Conservation (phyloP, 1,140 invertebrate species). For the Trypoxylus dichotomus region DNA sequence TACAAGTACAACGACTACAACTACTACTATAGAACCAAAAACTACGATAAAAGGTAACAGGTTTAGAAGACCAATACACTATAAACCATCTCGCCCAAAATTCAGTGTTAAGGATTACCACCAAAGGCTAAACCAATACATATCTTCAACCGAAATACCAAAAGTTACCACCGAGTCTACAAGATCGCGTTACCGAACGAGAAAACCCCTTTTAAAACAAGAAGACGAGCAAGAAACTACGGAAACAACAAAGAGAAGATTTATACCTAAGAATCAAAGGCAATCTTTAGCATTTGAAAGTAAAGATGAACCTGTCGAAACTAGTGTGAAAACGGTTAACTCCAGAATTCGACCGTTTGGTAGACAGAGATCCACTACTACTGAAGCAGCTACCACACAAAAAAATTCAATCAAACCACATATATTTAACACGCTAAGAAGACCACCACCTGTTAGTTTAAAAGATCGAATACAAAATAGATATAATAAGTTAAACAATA, state of each 20-base stretch:
- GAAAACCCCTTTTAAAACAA: slow-evolving; percentile 32
- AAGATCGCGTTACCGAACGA: slow-evolving; percentile 32
- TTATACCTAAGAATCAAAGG: slow-evolving; percentile 49
- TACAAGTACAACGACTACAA: slow-evolving; percentile 50
- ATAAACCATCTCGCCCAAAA: slow-evolving; percentile 54
- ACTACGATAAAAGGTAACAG: slow-evolving; percentile 50
- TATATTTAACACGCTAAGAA: slow-evolving; percentile 45
- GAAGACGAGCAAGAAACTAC: slow-evolving; percentile 31
- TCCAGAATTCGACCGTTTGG: slow-evolving; percentile 49
- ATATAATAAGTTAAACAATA: slow-evolving; percentile 36
- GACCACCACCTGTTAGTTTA: slow-evolving; percentile 44
- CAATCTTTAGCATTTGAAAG: slow-evolving; percentile 35
- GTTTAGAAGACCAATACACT: slow-evolving; percentile 48
- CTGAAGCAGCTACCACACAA: slow-evolving; percentile 29
- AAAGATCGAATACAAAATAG: slow-evolving; percentile 44
- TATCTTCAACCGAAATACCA: slow-evolving; percentile 57
- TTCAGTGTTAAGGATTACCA: slow-evolving; percentile 66
- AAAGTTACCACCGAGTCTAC: slow-evolving; percentile 51
- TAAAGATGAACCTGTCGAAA: slow-evolving; percentile 38
- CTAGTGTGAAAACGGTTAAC: slow-evolving; percentile 43
- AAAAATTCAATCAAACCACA: slow-evolving; percentile 50
- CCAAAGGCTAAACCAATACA: slow-evolving; percentile 52
- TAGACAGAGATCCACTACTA: slow-evolving; percentile 40
- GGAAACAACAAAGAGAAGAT: slow-evolving; percentile 35
- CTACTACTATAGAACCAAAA: slow-evolving; percentile 48